A percentile compares a stretch with the other conserved stretches of the same genome.
phyloP scores from a whole-genome alignment of 1,140 invertebrate species.

The Metaphire vulgaris region DNA sequence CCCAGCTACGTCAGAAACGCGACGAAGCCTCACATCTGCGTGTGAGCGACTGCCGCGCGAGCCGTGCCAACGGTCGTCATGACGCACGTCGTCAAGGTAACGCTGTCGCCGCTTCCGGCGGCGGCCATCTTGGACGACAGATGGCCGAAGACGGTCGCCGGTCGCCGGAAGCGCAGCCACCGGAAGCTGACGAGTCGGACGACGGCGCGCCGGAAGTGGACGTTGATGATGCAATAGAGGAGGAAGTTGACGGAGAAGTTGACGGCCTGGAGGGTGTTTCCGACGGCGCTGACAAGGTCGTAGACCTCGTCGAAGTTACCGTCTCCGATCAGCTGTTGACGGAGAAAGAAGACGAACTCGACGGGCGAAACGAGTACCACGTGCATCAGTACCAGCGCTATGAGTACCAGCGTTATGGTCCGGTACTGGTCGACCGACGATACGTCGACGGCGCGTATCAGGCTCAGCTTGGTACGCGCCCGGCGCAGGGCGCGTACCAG shows the following conservation, averaged over 20 bases:
- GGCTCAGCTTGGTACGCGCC: constrained; percentile 22
- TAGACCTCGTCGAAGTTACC: not conserved
- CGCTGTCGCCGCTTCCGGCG: not conserved
- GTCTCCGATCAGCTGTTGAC: not conserved
- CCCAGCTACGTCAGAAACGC: too few relatives aligned
- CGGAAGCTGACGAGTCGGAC: not conserved
- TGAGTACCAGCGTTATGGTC: constrained; percentile 17
- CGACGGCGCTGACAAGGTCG: constrained; percentile 1
- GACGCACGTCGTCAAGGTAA: not conserved
- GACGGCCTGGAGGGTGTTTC: constrained; percentile 16
- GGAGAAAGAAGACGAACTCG: constrained; percentile 9
- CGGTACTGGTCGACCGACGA: constrained; percentile 17
- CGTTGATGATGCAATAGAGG: constrained; percentile 22
- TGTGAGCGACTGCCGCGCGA: too few relatives aligned
- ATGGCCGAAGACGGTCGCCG: not conserved
- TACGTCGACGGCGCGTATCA: constrained; percentile 7
- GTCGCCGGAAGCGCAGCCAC: not conserved
- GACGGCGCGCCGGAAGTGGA: constrained; percentile 18
- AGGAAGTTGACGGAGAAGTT: constrained; percentile 24
- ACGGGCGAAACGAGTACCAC: constrained; percentile 16
- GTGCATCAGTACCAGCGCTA: constrained; percentile 7
- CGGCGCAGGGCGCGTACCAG: constrained; percentile 42
- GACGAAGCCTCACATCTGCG: too few relatives aligned
- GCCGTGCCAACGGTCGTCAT: not conserved
- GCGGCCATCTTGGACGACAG: not conserved